A percentile compares a stretch with the other conserved stretches of the same genome.
Conservation (phyloP, 2,888 invertebrate genomes). For the Ethmia dodecea region DNA sequence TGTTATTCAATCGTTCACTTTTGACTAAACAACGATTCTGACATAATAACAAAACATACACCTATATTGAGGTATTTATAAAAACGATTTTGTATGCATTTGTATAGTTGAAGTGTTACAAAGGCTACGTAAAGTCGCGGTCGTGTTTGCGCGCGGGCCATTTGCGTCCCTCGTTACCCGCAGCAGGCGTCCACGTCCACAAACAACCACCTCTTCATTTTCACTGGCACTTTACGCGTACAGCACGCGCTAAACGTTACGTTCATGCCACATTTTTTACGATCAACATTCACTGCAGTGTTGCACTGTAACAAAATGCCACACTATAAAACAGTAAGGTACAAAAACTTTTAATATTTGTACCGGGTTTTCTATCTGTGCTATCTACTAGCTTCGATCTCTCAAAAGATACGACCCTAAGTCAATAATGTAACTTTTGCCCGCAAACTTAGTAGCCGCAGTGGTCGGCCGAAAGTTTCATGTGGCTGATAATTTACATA, state of each 20-base stretch:
- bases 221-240: constrained; percentile 42
- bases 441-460: constrained; percentile 62
- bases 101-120: too few species aligned
- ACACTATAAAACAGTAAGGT: too few species aligned
- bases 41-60: too few species aligned
- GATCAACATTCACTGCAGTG: constrained; percentile 1
- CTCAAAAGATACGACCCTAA: constrained; percentile 50
- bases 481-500: constrained; percentile 74
- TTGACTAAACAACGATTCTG: too few species aligned
- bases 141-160: constrained; percentile 50
- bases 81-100: too few species aligned
- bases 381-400: constrained; percentile 43
- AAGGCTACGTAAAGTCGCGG: too few species aligned
- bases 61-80: too few species aligned
- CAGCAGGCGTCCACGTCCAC: constrained; percentile 47
- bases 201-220: constrained; percentile 52
- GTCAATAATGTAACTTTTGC: constrained; percentile 65
- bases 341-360: too few species aligned
- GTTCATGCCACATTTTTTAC: constrained; percentile 26
- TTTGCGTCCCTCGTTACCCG: constrained; percentile 51
- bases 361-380: constrained; percentile 29
- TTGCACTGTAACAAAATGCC: constrained; percentile 1
- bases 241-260: constrained; percentile 26
- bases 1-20: too few species aligned
- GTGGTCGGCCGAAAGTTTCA: constrained; percentile 65